Evolutionary conservation across 2,888 invertebrate species (phyloP).

Genomic region (Aporophyla lueneburgensis): DNA sequence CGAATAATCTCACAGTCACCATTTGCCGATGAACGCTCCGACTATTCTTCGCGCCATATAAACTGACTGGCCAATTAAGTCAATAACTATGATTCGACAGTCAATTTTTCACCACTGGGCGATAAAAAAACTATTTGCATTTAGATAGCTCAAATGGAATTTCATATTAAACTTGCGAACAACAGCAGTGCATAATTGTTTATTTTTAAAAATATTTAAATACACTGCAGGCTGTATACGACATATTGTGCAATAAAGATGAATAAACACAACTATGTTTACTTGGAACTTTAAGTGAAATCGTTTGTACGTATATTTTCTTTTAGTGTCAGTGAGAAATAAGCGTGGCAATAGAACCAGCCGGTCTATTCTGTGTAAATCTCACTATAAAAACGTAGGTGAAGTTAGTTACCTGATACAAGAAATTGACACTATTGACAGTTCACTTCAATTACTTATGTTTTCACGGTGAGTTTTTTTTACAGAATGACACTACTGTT

Average conservation of each 20-base stretch:
- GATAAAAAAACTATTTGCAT: constrained; percentile 39
- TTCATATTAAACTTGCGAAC: constrained; percentile 40
- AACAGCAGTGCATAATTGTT: constrained; percentile 11
- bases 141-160: constrained; percentile 36
- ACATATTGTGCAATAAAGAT: constrained; percentile 10
- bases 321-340: background rate
- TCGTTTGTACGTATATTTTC: background rate
- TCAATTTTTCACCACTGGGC: constrained; percentile 8
- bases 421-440: too few species aligned
- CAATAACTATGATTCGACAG: constrained; percentile 8
- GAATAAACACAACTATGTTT: background rate
- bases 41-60: background rate
- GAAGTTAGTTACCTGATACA: too few species aligned
- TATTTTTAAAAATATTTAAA: constrained; percentile 30
- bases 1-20: too few species aligned
- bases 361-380: too few species aligned
- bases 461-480: too few species aligned
- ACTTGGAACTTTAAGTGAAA: constrained; percentile 5
- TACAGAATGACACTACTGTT: too few species aligned
- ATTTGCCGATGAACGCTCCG: background rate
- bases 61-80: constrained; percentile 1
- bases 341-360: background rate
- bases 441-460: too few species aligned
- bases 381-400: too few species aligned
- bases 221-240: background rate